A percentile compares a stretch with the other conserved stretches of the same genome.
Evolutionary conservation across 2,888 invertebrate genomes (phyloP).

Genomic region (Scaptomyza cyrtandrae): DNA sequence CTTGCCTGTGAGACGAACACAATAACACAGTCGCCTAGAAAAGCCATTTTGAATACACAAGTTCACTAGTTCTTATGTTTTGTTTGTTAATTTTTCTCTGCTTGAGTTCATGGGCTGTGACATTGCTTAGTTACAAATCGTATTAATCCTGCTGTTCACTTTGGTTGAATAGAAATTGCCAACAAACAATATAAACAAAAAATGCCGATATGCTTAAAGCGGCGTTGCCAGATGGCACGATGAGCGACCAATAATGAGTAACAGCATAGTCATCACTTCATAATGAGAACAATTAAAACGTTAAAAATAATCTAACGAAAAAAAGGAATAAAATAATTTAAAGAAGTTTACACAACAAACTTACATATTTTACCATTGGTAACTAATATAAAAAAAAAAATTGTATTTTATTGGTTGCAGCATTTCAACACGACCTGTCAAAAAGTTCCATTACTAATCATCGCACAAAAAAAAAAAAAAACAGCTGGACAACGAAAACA

Average conservation of each 20-base stretch:
- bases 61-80: constrained; percentile 25
- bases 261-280: not conserved
- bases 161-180: constrained; percentile 51
- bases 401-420: not conserved
- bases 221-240: constrained; percentile 29
- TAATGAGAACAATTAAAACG: not conserved
- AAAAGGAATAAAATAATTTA: not conserved
- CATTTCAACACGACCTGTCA: not conserved
- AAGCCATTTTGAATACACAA: constrained; percentile 87
- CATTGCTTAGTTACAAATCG: constrained; percentile 51
- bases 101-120: constrained; percentile 26
- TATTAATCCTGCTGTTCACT: constrained; percentile 17
- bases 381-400: not conserved
- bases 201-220: constrained; percentile 40
- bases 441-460: constrained; percentile 14
- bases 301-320: not conserved
- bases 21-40: constrained; percentile 92
- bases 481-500: constrained; percentile 44
- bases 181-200: constrained; percentile 70
- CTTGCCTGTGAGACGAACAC: constrained; percentile 92
- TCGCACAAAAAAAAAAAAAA: constrained; percentile 15
- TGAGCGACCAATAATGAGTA: constrained; percentile 6
- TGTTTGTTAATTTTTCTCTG: constrained; percentile 1
- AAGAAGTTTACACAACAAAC: no score
- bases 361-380: not conserved